Conservation (phyloP, 2,888 invertebrate genomes). For the Baccha elongata region DNA sequence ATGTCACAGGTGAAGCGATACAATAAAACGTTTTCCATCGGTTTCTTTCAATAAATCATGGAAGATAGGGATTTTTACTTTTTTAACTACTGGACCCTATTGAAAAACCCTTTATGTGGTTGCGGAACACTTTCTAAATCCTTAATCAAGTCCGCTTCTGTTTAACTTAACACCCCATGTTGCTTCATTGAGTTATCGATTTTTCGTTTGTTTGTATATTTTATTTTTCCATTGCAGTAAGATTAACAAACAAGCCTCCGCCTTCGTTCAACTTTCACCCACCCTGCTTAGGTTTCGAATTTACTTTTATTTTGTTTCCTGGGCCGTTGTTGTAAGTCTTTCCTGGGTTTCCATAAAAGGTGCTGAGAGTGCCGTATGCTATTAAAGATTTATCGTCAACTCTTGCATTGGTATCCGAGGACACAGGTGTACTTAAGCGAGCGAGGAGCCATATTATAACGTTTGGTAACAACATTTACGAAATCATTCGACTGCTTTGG, state of each 20-base stretch:
- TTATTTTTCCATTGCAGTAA: conserved; percentile 19
- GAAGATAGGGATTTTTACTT: no score
- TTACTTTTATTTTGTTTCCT: conserved; percentile 48
- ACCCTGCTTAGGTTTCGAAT: conserved; percentile 24
- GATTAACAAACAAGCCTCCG: conserved; percentile 45
- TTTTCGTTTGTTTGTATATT: conserved; percentile 4
- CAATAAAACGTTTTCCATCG: no score
- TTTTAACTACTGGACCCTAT: no score
- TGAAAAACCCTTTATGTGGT: no score
- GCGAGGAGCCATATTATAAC: background rate
- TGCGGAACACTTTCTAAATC: no score
- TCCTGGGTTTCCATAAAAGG: conserved; percentile 48
- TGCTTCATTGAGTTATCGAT: conserved; percentile 66
- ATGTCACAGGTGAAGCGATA: no score
- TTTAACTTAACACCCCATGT: conserved; percentile 32
- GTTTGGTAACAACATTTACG: background rate
- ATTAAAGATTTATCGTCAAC: conserved; percentile 64
- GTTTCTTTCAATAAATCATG: no score
- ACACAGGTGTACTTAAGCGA: conserved; percentile 57
- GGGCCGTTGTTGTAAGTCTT: conserved; percentile 37
- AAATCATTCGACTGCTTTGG: conserved; percentile 46
- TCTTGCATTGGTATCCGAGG: conserved; percentile 47
- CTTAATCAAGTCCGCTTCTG: background rate
- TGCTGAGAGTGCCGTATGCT: conserved; percentile 52
- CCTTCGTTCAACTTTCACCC: background rate